Evolutionary conservation across 2,888 invertebrate species (phyloP), one percentile per base, ranked within the genome.

Genomic region (Macropis europaea): DNA sequence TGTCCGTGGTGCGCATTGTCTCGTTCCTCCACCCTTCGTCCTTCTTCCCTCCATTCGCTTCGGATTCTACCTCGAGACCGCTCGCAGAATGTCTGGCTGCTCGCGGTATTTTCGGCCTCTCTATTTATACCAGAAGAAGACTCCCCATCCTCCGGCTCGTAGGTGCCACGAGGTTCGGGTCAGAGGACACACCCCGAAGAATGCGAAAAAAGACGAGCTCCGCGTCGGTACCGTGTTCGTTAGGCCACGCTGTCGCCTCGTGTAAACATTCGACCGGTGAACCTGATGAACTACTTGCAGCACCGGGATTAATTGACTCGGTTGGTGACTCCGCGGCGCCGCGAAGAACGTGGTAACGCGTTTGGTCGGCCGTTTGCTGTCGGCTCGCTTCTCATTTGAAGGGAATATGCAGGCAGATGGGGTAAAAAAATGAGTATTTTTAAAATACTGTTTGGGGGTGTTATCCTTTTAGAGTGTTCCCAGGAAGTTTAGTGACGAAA

Each of bases 21-120:
- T 77, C 76, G 59, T 59, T 72, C 67, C 63, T 48, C 50, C 45
- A 28, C 15, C 34, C 48, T 36, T 28, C 34, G 6, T 26, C 34
- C 54, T 57, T 19, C 50, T 34, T 30, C 38, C 36, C 22, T 36
- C 11, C 36, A n/a, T 36, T 9, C 47, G 40, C 34, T 36, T 40
- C 60, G 32, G 34, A 48, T 56, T 63, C 48, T 57, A 36, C 56
- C 59, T 47, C 64, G 54, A 59, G 47, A 45, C 47, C 59, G 74
- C 67, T 70, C 66, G 71, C 67, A 71, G 79, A 69, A 76, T 74
- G 82, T 77, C 73, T 68, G 67, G 62, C 74, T 50, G 73, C 76
- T 74, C 77, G 56, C 71, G 78, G 75, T 86, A 86, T 86, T 86
- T 86, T 82, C 80, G 82, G 85, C 76, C 74, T 60, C 67, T 73